These are phyloP conservation scores for Elaphurus davidianus DNA, from an alignment of 2,113 vertebrate species.

Conservation along the genomic window DNA sequence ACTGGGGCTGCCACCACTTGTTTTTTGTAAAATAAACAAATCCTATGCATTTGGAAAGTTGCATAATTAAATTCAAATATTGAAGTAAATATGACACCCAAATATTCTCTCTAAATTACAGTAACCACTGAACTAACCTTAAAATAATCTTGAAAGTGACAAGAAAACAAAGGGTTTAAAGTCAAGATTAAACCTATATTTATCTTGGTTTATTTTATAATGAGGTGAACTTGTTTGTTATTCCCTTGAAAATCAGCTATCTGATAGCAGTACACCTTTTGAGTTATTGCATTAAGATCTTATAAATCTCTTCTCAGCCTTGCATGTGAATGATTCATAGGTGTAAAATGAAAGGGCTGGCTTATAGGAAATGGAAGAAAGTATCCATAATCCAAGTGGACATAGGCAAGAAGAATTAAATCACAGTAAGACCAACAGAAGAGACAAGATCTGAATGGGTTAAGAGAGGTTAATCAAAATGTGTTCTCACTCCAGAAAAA, in stretches of 20 bases:
- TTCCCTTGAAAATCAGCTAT: constrained; percentile 67
- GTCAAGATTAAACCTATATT: constrained; percentile 62
- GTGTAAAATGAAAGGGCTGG: constrained; percentile 66
- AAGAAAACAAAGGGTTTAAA: constrained; percentile 21
- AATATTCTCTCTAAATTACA: constrained; percentile 22
- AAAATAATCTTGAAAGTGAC: constrained; percentile 57
- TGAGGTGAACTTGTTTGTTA: constrained; percentile 67
- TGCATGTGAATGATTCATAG: constrained; percentile 70
- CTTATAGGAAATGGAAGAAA: constrained; percentile 57
- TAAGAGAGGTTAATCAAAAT: constrained; percentile 79
- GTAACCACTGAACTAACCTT: constrained; percentile 31
- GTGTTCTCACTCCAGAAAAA: constrained; percentile 35
- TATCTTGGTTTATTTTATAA: constrained; percentile 69
- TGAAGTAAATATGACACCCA: background rate
- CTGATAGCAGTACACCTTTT: constrained; percentile 60
- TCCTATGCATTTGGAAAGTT: constrained; percentile 16
- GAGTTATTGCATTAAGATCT: constrained; percentile 72
- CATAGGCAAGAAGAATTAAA: constrained; percentile 66
- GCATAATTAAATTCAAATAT: constrained; percentile 49
- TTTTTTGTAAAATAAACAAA: constrained; percentile 2
- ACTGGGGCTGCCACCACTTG: background rate
- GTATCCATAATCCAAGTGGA: constrained; percentile 54
- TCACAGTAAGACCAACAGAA: constrained; percentile 63
- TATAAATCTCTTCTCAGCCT: constrained; percentile 75
- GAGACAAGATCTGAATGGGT: constrained; percentile 71